These are phyloP conservation scores for Nilaparvata lugens DNA, from an alignment of 1,140 invertebrate genomes.

Conservation along the genomic window DNA sequence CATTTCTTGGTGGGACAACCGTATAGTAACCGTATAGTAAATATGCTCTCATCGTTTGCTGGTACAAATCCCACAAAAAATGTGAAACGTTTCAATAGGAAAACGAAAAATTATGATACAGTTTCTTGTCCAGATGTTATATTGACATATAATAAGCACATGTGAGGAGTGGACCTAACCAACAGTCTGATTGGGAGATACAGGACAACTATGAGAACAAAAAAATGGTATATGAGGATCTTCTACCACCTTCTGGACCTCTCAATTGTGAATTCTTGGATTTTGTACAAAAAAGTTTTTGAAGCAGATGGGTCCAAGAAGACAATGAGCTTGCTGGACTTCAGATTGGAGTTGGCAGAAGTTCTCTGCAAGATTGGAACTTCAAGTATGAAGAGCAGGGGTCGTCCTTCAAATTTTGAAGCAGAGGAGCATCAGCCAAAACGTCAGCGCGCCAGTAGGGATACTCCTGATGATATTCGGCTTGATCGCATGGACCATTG, in stretches of 20 bases:
- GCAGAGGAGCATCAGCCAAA: background rate
- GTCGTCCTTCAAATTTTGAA: background rate
- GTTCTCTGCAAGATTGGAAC: background rate
- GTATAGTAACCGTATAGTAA: background rate
- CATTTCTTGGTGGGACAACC: conserved; percentile 15
- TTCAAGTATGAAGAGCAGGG: background rate
- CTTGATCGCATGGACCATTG: background rate
- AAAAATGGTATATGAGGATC: background rate
- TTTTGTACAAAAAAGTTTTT: background rate
- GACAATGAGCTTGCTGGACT: background rate
- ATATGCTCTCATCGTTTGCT: conserved; percentile 1
- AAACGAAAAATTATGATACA: background rate
- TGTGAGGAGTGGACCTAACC: background rate
- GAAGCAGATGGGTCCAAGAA: background rate
- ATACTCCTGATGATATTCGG: background rate
- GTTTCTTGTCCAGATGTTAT: conserved; percentile 7
- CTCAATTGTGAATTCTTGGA: background rate
- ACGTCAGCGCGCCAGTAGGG: background rate
- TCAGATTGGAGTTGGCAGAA: background rate
- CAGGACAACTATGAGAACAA: background rate
- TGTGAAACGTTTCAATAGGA: conserved; percentile 6
- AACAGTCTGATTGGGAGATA: background rate
- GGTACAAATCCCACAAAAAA: background rate
- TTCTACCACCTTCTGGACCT: background rate
- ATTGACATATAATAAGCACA: background rate